Base-by-base conservation (phyloP, 2,888 invertebrate species). In the Cheilosia urbana region DNA sequence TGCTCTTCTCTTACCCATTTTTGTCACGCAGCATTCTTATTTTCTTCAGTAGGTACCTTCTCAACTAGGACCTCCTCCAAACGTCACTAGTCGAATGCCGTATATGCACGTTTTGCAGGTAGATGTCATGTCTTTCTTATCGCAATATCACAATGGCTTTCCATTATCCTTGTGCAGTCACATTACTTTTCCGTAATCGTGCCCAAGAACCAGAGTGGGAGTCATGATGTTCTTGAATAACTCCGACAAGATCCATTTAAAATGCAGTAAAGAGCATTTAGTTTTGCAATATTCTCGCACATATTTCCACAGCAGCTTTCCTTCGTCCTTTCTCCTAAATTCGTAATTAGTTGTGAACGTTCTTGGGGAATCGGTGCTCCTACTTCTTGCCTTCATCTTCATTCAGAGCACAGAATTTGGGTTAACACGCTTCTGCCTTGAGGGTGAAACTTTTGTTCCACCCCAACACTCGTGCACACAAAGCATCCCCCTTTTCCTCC, bases 331-430 rank as follows among this genome's bases (percentile, higher is more conserved):
- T 71, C 60, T 11, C n/a, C 27, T 66, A 62, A 78, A 78, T 72
- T 73, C 34, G 55, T 83, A 83, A 83, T 83, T 78, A 83, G 83
- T 73, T 82, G 37, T 37, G 51, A 71, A 65, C n/a, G 27, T 15
- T 49, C 57, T 37, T 45, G 15, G 13, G 42, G n/a, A 55, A 55
- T 17, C 53, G 42, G 40, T 60, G 34, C 65, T 73, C 27, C 40
- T 21, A 30, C 42, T 78, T 27, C 42, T 34, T 55, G 45, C 17
- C 60, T 30, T 57, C 51, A 63, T 66, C 55, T 27, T 53, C 24
- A 83, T 84, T 84, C 79, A 57, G 45, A 69, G 78, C 72, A 79
- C 73, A 69, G 55, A 79, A 79, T 79, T 69, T 73, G 37, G 79
- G 79, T 79, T 84, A 84, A 84, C 73, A 79, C 19, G 34, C 6